Percentiles rank a stretch among this genome's conserved stretches.
phyloP scores from a whole-genome alignment of 2,113 vertebrate species.

The Cyprinus carpio region DNA sequence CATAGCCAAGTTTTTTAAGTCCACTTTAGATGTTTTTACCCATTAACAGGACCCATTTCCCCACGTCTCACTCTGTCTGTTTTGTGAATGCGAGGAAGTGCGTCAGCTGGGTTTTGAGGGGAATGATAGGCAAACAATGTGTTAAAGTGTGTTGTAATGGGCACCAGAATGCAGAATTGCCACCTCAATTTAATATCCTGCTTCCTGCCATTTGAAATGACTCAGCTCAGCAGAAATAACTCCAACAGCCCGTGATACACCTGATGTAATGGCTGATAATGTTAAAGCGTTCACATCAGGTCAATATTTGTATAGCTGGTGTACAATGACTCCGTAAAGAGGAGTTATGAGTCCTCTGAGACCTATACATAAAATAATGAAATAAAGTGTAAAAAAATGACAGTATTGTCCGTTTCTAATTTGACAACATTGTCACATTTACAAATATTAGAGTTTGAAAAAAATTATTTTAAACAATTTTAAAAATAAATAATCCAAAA shows the following conservation, averaged over 20 bases:
- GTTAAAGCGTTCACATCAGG: not conserved
- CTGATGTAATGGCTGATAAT: not conserved
- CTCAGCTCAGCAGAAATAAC: not conserved
- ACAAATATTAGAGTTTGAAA: not conserved
- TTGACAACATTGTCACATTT: not conserved
- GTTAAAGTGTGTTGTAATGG: conserved; percentile 54
- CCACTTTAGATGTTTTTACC: not conserved
- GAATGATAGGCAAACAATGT: conserved; percentile 47
- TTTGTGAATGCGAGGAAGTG: conserved; percentile 21
- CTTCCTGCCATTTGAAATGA: conserved; percentile 64
- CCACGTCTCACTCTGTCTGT: no score
- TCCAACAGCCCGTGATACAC: not conserved
- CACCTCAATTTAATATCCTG: conserved; percentile 70
- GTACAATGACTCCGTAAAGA: not conserved
- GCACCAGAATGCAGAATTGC: conserved; percentile 43
- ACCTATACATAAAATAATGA: no score
- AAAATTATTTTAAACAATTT: no score
- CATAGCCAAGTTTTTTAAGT: not conserved
- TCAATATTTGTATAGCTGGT: not conserved
- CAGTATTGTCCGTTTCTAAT: not conserved
- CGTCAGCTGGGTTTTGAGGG: conserved; percentile 34
- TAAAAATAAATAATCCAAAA: not conserved
- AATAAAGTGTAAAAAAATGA: not conserved
- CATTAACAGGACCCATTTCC: not conserved
- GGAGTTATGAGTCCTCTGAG: not conserved